Percentiles rank a stretch among this genome's conserved stretches.
Conservation (phyloP, 2,888 invertebrate genomes). For the Alloplasta piceator region DNA sequence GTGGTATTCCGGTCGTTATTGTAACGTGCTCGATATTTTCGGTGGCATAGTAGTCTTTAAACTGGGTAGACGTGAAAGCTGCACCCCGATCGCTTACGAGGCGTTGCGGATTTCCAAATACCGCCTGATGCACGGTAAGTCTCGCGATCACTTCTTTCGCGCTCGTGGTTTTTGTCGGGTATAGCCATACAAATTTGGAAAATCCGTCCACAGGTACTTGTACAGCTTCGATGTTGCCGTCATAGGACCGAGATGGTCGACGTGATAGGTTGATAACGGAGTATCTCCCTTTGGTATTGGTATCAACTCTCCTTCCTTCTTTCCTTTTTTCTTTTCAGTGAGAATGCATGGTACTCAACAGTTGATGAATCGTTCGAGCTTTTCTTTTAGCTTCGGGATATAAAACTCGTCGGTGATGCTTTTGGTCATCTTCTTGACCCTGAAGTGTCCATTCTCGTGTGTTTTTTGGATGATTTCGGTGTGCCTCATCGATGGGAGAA, state of each 20-base stretch:
- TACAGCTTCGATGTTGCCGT: conserved; percentile 71
- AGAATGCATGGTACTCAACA: conserved; percentile 72
- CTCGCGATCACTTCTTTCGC: conserved; percentile 62
- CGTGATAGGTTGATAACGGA: conserved; percentile 74
- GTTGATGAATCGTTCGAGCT: conserved; percentile 46
- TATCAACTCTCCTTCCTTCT: conserved; percentile 70
- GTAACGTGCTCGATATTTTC: conserved; percentile 56
- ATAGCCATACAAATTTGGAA: not conserved
- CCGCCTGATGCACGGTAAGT: conserved; percentile 34
- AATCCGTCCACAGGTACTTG: conserved; percentile 75
- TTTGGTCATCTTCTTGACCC: conserved; percentile 41
- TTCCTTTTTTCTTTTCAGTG: conserved; percentile 70
- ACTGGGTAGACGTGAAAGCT: conserved; percentile 62
- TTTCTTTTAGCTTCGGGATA: conserved; percentile 12
- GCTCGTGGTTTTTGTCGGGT: conserved; percentile 49
- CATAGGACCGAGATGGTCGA: conserved; percentile 77
- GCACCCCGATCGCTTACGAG: conserved; percentile 67
- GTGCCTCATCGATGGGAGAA: conserved; percentile 24
- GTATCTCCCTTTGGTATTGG: conserved; percentile 39
- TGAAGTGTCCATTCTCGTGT: conserved; percentile 59
- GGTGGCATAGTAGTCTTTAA: conserved; percentile 38
- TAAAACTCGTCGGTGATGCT: conserved; percentile 51
- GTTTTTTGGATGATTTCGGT: conserved; percentile 40
- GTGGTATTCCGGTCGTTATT: conserved; percentile 70
- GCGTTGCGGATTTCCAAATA: conserved; percentile 58